These are phyloP conservation scores for Eulithis prunata DNA, from an alignment of 2,888 invertebrate species.

Conservation along the genomic window DNA sequence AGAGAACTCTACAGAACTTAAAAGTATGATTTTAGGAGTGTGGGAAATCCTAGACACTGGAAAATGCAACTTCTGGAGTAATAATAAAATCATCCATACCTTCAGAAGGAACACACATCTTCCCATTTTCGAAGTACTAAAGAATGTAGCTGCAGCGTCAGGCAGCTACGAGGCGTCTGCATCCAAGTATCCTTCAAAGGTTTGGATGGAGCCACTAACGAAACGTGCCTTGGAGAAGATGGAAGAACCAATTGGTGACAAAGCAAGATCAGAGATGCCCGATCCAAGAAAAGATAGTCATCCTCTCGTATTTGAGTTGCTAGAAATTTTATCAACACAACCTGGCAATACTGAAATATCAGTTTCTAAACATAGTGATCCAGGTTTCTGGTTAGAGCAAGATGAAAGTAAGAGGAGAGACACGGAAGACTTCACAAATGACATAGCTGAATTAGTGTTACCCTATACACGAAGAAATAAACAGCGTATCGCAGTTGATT, in stretches of 20 bases:
- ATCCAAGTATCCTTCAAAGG: neutral
- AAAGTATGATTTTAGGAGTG: slow-evolving; percentile 6
- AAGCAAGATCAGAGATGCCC: neutral
- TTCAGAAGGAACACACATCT: neutral
- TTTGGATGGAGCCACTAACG: too few relatives aligned
- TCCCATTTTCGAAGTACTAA: neutral
- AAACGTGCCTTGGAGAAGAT: neutral
- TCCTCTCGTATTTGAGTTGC: neutral
- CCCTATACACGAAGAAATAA: neutral
- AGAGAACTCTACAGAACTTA: neutral
- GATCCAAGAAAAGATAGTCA: neutral
- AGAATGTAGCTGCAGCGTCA: neutral
- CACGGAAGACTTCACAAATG: neutral
- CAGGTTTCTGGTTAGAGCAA: too few relatives aligned
- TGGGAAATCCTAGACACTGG: slow-evolving; percentile 15
- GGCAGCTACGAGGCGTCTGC: neutral
- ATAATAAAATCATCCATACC: neutral
- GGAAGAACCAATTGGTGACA: neutral
- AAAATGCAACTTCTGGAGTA: neutral
- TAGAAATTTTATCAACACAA: slow-evolving; percentile 2
- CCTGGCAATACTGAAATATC: slow-evolving; percentile 8
- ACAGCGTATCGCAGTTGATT: neutral
- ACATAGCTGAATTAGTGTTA: neutral
- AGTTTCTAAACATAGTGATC: neutral
- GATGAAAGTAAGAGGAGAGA: too few relatives aligned